A percentile compares a stretch with the other conserved stretches of the same genome.
Evolutionary conservation across 53 echinoderm and acorn worm genomes (phyloP).

Genomic region (Temnopleurus reevesii): DNA sequence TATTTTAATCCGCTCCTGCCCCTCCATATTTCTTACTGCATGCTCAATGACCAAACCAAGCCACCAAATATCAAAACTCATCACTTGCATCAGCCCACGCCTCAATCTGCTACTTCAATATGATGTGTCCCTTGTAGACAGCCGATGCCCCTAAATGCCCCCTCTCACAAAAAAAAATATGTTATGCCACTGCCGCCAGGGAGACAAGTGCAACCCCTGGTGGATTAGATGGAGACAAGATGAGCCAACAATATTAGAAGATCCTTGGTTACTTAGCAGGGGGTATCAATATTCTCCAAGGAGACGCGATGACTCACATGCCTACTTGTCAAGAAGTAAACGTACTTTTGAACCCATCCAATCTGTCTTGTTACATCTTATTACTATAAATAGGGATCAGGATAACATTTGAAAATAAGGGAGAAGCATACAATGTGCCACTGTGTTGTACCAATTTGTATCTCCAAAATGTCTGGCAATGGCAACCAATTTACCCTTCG

Average conservation of each 20-base stretch:
- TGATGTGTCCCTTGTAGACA: too few relatives aligned
- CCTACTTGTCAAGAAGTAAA: constrained; percentile 8
- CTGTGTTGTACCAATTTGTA: constrained; percentile 13
- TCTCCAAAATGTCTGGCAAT: neutral
- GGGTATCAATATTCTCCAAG: neutral
- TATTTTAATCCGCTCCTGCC: too few relatives aligned
- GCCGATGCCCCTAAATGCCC: neutral
- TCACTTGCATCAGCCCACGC: too few relatives aligned
- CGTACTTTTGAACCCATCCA: neutral
- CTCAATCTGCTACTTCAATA: too few relatives aligned
- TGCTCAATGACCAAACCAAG: too few relatives aligned
- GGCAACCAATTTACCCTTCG: neutral
- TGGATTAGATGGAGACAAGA: neutral
- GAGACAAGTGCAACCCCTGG: too few relatives aligned
- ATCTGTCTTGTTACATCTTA: neutral
- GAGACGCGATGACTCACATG: neutral
- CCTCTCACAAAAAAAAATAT: too few relatives aligned
- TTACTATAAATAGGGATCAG: neutral
- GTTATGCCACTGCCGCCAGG: too few relatives aligned
- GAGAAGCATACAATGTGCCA: constrained; percentile 12
- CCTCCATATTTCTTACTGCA: too few relatives aligned
- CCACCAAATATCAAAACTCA: too few relatives aligned
- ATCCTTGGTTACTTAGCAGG: neutral
- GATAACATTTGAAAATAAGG: neutral
- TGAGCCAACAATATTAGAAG: neutral